phyloP scores from a whole-genome alignment of 1,140 invertebrate genomes.

The Drosophila ananassae region DNA sequence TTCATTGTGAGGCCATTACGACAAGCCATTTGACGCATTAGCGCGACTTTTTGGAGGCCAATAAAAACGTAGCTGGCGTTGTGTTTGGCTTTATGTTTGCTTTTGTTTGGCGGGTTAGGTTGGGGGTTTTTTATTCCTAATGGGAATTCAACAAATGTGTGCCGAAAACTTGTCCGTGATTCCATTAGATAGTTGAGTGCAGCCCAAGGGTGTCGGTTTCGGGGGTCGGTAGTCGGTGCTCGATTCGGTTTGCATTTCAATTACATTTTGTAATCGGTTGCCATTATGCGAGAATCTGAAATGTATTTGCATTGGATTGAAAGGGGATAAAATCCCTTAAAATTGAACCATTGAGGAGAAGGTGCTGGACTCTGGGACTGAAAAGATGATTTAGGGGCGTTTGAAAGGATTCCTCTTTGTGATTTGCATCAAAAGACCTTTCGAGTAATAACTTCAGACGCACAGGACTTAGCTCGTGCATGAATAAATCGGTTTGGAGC shows the following conservation, averaged over 20 bases:
- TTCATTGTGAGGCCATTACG: slow-evolving; percentile 59
- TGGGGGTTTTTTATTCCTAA: slow-evolving; percentile 6
- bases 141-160: background rate
- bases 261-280: slow-evolving; percentile 48
- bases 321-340: slow-evolving; percentile 38
- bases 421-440: slow-evolving; percentile 33
- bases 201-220: slow-evolving; percentile 12
- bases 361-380: background rate
- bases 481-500: slow-evolving; percentile 16
- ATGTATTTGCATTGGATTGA: slow-evolving; percentile 29
- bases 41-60: slow-evolving; percentile 14
- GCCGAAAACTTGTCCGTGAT: slow-evolving; percentile 16
- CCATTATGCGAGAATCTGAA: slow-evolving; percentile 33
- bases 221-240: background rate
- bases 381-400: slow-evolving; percentile 11
- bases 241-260: slow-evolving; percentile 35
- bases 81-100: slow-evolving; percentile 4
- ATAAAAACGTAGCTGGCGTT: slow-evolving; percentile 24
- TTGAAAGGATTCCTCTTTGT: slow-evolving; percentile 34
- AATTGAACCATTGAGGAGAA: slow-evolving; percentile 32
- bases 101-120: background rate
- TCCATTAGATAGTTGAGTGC: slow-evolving; percentile 36
- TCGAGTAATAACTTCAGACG: slow-evolving; percentile 37
- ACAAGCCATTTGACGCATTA: slow-evolving; percentile 67
- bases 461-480: slow-evolving; percentile 29